These are phyloP conservation scores for Ophthalmolycus amberensis DNA, from an alignment of 2,113 vertebrate genomes.

Conservation along the genomic window DNA sequence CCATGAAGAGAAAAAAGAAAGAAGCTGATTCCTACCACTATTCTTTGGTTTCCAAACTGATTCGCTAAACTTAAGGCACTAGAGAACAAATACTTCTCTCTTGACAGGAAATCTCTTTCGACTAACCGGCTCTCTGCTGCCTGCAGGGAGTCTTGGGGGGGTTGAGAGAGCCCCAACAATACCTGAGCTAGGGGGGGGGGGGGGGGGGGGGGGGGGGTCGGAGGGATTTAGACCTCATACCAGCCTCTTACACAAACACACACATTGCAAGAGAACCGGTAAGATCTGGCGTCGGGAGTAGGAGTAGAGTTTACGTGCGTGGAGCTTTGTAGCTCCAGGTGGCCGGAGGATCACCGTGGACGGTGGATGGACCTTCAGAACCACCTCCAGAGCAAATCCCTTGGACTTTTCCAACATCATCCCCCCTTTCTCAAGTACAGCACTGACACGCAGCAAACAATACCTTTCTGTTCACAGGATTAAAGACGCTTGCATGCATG, in stretches of 20 bases:
- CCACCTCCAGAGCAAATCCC: slow-evolving; percentile 24
- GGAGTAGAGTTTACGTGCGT: not conserved
- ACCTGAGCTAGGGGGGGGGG: slow-evolving; percentile 54
- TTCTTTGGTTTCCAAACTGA: slow-evolving; percentile 36
- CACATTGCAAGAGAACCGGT: slow-evolving; percentile 24
- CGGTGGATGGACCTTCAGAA: slow-evolving; percentile 6
- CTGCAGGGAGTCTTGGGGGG: slow-evolving; percentile 67
- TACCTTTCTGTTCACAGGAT: slow-evolving; percentile 44
- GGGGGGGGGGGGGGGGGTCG: too few species aligned
- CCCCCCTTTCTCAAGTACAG: not conserved
- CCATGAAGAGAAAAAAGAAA: slow-evolving; percentile 16
- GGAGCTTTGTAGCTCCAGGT: slow-evolving; percentile 30
- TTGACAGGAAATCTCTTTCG: slow-evolving; percentile 61
- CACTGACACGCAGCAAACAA: slow-evolving; percentile 27
- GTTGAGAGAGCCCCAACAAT: slow-evolving; percentile 71
- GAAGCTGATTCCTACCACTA: not conserved
- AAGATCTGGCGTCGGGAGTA: slow-evolving; percentile 52
- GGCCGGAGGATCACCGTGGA: slow-evolving; percentile 13
- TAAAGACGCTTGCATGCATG: slow-evolving; percentile 31
- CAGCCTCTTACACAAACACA: slow-evolving; percentile 36
- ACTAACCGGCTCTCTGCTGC: slow-evolving; percentile 47
- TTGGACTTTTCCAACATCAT: not conserved
- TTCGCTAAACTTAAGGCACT: slow-evolving; percentile 37
- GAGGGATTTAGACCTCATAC: slow-evolving; percentile 66
- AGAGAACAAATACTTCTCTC: slow-evolving; percentile 41